phyloP scores from a whole-genome alignment of 2,888 invertebrate genomes.

The Agrypnus murinus region DNA sequence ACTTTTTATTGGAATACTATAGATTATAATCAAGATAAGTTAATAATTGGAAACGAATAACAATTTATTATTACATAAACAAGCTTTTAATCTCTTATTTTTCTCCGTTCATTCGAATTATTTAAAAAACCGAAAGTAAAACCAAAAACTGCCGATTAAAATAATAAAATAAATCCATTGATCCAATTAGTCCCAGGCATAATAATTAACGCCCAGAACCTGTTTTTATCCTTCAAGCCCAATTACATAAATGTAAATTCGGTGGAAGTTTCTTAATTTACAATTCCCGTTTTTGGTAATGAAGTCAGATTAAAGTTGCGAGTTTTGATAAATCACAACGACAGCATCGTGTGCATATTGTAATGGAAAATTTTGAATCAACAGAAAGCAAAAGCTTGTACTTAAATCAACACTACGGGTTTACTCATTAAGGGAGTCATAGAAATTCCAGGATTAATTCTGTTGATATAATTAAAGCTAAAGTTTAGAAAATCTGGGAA shows the following conservation, averaged over 20 bases:
- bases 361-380: slow-evolving; percentile 31
- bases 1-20: not conserved
- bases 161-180: slow-evolving; percentile 7
- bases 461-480: not conserved
- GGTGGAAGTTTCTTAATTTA: slow-evolving; percentile 15
- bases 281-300: slow-evolving; percentile 12
- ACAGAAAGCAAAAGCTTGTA: slow-evolving; percentile 35
- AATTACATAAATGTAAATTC: slow-evolving; percentile 29
- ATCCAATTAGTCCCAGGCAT: slow-evolving; percentile 15
- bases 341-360: not conserved
- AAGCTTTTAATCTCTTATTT: no score
- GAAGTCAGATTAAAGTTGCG: slow-evolving; percentile 11
- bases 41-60: not conserved
- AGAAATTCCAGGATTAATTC: slow-evolving; percentile 6
- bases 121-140: no score
- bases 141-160: slow-evolving; percentile 3
- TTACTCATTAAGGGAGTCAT: slow-evolving; percentile 25
- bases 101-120: no score
- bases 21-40: slow-evolving; percentile 14
- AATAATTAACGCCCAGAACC: slow-evolving; percentile 18
- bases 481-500: not conserved
- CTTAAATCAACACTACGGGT: slow-evolving; percentile 21
- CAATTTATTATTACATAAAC: no score
- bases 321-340: slow-evolving; percentile 10
- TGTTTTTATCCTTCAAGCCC: slow-evolving; percentile 4